phyloP scores from a whole-genome alignment of 2,797 vertebrate genomes.

The Echiichthys vipera region DNA sequence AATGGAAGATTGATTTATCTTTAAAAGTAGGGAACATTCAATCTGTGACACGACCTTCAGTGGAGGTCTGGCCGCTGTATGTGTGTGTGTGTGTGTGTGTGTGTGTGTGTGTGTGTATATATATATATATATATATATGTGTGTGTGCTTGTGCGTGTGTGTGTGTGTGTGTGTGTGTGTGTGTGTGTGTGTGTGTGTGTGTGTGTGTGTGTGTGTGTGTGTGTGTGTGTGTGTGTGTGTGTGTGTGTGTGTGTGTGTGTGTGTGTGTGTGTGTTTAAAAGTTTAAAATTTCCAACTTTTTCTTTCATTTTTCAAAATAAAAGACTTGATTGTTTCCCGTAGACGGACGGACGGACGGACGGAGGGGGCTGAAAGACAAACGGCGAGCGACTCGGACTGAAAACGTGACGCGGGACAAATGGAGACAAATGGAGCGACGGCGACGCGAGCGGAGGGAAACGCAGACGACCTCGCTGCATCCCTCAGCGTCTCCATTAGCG shows the following conservation, averaged over 20 bases:
- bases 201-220: constrained; percentile 26
- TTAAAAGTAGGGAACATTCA: constrained; percentile 73
- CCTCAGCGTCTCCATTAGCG: constrained; percentile 54
- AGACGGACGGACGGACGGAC: background rate
- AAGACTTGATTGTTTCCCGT: too few species aligned
- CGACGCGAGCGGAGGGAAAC: constrained; percentile 50
- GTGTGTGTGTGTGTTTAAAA: constrained; percentile 29
- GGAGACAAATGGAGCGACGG: constrained; percentile 42
- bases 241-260: constrained; percentile 24
- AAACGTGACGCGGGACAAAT: constrained; percentile 42
- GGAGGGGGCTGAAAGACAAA: constrained; percentile 14
- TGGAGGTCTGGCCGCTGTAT: constrained; percentile 21
- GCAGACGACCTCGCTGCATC: constrained; percentile 40
- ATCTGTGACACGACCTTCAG: constrained; percentile 71
- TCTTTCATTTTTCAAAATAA: too few species aligned
- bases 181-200: constrained; percentile 31
- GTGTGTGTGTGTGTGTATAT: constrained; percentile 37
- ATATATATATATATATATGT: constrained; percentile 4
- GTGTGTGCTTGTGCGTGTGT: constrained; percentile 25
- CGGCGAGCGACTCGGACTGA: constrained; percentile 14
- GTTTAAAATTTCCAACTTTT: constrained; percentile 34
- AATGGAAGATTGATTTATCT: constrained; percentile 76
- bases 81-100: constrained; percentile 2
- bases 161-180: constrained; percentile 30
- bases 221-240: constrained; percentile 33